Evolutionary conservation across 2,888 invertebrate species (phyloP), one percentile per base, ranked within the genome.

Genomic region (Drosophila diplacantha): DNA sequence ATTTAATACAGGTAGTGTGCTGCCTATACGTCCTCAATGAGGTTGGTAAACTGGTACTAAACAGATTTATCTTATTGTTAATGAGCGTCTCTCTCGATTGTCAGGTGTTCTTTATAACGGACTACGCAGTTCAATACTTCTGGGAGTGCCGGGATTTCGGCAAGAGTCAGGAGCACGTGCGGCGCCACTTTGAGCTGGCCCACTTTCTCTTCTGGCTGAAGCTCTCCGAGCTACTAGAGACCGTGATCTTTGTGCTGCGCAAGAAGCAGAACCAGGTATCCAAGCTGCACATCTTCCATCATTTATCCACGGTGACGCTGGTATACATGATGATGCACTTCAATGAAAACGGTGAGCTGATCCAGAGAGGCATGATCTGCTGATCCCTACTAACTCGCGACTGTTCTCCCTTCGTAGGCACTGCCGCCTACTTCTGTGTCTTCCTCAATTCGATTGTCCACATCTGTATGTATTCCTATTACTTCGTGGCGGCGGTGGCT

Each of bases 401-500:
- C 24, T 11, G 2, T 9, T 38, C 6, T 32, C 18, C 22, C 18
- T 58, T 83, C 85, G 43, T 88, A 94, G 94, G 93, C 79, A 92
- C 91, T 18, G 91, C 92, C 87, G 89, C 91, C 38, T 90, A 92
- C 0, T 92, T 93, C 82, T 90, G 92, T 0, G 89, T 93, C 0
- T 89, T 93, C 87, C 81, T 93, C 47, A 94, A 94, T 85, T 91
- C 90, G 49, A 87, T 90, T 1, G 91, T 94, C 3, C 94, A 94
- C 77, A 90, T 93, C 5, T 84, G 94, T n/a, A 94, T 94, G 94
- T 94, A 94, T 84, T 89, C 90, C 7, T 94, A 94, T 87, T 94
- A 94, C 84, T 89, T 93, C 12, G 83, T 93, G 1, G 89, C 93
- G 0, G 91, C 92, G 58, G 90, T 93, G 60, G 92, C 79, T 20